A percentile compares a stretch with the other conserved stretches of the same genome.
Conservation (phyloP, 2,888 invertebrate genomes). For the Geotrupes spiniger region DNA sequence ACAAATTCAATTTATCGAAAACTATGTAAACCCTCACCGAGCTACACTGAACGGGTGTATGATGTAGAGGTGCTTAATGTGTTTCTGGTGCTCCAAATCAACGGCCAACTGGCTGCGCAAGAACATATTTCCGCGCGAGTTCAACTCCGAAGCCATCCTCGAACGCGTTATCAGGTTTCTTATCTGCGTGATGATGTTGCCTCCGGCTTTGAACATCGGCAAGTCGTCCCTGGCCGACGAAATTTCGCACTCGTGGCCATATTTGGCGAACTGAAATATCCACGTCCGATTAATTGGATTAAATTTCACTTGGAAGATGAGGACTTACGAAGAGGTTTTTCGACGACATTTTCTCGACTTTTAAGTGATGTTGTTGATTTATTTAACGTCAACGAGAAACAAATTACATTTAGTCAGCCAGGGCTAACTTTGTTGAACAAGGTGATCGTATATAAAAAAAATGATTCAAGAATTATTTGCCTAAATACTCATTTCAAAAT, state of each 20-base stretch:
- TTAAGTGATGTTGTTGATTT: too few species aligned
- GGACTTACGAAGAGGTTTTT: too few species aligned
- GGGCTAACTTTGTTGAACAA: too few species aligned
- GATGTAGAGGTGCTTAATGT: slow-evolving; percentile 42
- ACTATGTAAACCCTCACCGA: too few species aligned
- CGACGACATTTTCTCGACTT: too few species aligned
- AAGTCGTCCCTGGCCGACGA: slow-evolving; percentile 23
- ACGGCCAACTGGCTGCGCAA: slow-evolving; percentile 44
- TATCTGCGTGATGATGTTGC: slow-evolving; percentile 11
- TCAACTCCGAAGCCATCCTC: slow-evolving; percentile 40
- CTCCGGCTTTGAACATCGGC: slow-evolving; percentile 20
- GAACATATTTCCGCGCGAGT: slow-evolving; percentile 39
- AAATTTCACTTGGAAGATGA: too few species aligned
- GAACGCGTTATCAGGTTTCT: slow-evolving; percentile 19
- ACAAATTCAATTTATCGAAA: background rate
- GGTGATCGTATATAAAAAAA: too few species aligned
- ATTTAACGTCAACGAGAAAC: too few species aligned
- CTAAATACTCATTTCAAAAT: too few species aligned
- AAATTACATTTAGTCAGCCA: too few species aligned
- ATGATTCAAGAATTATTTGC: too few species aligned
- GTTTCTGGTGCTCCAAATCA: slow-evolving; percentile 43
- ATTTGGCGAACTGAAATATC: slow-evolving; percentile 25
- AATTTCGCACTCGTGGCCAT: slow-evolving; percentile 28
- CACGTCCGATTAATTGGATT: too few species aligned
- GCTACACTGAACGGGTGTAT: slow-evolving; percentile 49